phyloP scores from a whole-genome alignment of 92 coral and sea anemone species.

The Isaurus tuberculatus region DNA sequence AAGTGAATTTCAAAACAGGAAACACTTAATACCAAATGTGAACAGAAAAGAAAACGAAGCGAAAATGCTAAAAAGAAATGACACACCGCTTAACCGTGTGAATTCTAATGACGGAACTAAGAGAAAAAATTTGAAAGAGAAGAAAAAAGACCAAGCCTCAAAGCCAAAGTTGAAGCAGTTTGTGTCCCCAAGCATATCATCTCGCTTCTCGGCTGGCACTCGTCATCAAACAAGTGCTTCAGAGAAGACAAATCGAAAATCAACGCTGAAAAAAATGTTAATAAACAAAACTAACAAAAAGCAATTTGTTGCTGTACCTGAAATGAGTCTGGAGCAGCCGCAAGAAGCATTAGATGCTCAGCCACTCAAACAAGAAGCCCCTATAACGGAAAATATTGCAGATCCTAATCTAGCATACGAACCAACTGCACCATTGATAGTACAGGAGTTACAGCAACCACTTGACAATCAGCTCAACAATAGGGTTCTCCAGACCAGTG shows the following conservation, averaged over 20 bases:
- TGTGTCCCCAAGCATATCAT: background rate
- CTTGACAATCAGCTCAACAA: background rate
- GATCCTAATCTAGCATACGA: background rate
- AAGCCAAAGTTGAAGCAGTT: too few relatives aligned
- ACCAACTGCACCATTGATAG: background rate
- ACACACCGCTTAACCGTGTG: background rate
- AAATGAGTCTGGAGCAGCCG: background rate
- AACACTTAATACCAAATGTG: constrained; percentile 60
- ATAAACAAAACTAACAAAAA: constrained; percentile 21
- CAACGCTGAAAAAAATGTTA: background rate
- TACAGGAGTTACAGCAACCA: background rate
- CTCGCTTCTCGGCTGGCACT: background rate
- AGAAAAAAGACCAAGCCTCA: constrained; percentile 1
- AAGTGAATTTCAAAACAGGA: constrained; percentile 71
- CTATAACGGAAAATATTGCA: background rate
- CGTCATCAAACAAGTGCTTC: constrained; percentile 58
- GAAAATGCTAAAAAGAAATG: background rate
- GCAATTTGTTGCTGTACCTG: constrained; percentile 33
- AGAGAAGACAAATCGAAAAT: constrained; percentile 64
- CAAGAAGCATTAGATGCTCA: constrained; percentile 32
- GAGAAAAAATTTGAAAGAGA: background rate
- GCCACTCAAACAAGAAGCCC: constrained; percentile 24
- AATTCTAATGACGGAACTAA: background rate
- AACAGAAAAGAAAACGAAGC: background rate
- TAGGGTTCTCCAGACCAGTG: background rate